A percentile compares a stretch with the other conserved stretches of the same genome.
Evolutionary conservation across 2,888 invertebrate species (phyloP).

Genomic region (Callinectes sapidus): DNA sequence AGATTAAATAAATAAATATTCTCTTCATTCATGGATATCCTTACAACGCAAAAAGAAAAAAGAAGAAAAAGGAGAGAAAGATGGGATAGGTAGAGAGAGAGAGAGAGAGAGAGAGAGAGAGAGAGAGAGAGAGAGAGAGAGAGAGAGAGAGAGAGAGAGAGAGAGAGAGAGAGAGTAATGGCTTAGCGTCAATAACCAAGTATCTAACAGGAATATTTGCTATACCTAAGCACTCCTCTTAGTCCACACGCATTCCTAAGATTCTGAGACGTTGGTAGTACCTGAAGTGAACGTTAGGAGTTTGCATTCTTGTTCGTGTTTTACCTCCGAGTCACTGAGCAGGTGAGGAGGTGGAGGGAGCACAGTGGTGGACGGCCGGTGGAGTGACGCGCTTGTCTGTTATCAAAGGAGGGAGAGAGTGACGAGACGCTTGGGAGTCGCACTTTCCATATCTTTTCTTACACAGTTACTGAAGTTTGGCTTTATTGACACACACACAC

Average conservation of each 20-base stretch:
- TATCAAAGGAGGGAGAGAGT: neutral
- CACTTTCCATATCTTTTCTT: neutral
- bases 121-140: neutral
- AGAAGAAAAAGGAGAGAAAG: neutral
- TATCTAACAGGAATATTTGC: too few relatives aligned
- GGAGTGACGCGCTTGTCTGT: neutral
- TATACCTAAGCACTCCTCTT: too few relatives aligned
- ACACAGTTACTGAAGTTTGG: neutral
- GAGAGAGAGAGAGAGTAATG: neutral
- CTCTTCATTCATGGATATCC: too few relatives aligned
- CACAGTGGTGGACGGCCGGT: neutral
- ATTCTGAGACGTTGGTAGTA: neutral
- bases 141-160: neutral
- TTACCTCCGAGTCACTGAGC: neutral
- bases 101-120: constrained; percentile 4
- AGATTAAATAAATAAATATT: neutral
- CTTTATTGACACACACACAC: constrained; percentile 29
- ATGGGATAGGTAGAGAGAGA: neutral
- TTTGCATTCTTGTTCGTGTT: neutral
- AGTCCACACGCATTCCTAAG: too few relatives aligned
- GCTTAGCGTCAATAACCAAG: too few relatives aligned
- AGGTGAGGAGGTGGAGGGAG: neutral
- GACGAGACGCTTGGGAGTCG: neutral
- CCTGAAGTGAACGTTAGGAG: neutral
- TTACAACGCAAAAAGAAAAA: too few relatives aligned